A percentile compares a stretch with the other conserved stretches of the same genome.
Conservation (phyloP, 2,888 invertebrate genomes). For the Callimorpha dominula region DNA sequence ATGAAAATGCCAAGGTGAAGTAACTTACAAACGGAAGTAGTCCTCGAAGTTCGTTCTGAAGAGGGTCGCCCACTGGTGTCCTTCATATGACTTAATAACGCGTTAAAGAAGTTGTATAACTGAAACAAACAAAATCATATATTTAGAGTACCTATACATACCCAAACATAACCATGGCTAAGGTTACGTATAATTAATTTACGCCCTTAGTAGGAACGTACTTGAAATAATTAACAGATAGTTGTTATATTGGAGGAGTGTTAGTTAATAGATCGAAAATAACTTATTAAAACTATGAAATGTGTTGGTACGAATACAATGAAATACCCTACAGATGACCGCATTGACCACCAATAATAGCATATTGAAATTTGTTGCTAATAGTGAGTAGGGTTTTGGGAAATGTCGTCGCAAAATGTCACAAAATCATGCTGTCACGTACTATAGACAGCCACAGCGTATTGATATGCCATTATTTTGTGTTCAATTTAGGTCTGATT, state of each 20-base stretch:
- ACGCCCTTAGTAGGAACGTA: background rate
- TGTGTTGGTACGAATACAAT: background rate
- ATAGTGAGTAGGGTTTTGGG: too few relatives aligned
- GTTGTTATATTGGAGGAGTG: too few relatives aligned
- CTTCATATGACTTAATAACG: constrained; percentile 94
- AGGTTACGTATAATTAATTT: constrained; percentile 1
- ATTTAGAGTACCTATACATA: constrained; percentile 22
- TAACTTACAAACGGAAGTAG: constrained; percentile 87
- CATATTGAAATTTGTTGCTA: too few relatives aligned
- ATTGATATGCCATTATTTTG: background rate
- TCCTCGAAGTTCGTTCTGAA: constrained; percentile 88
- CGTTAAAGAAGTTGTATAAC: constrained; percentile 98
- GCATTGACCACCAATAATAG: background rate
- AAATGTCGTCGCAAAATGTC: background rate
- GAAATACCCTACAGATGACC: too few relatives aligned
- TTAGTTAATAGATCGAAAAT: too few relatives aligned
- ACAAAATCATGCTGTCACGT: background rate
- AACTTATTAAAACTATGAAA: too few relatives aligned
- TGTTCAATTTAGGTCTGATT: background rate
- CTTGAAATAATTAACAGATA: background rate
- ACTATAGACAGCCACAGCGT: background rate
- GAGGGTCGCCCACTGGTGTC: constrained; percentile 88
- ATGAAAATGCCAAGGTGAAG: constrained; percentile 43
- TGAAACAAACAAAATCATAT: constrained; percentile 78
- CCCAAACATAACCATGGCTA: background rate